Base-by-base conservation (phyloP, 2,797 vertebrate genomes). In the Champsocephalus gunnari region DNA sequence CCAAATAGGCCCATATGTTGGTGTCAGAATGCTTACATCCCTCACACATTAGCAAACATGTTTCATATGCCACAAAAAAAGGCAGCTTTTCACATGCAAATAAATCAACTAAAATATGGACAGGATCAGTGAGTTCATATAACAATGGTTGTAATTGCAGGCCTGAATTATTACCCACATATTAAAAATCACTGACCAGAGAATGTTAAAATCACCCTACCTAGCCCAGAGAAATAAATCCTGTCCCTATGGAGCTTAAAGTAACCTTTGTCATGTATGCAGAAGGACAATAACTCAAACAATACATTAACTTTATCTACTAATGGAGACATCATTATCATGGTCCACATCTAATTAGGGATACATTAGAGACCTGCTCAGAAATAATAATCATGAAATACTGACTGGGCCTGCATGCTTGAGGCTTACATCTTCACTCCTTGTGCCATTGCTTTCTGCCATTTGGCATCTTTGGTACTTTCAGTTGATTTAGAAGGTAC, bases 351-450 rank as follows among this genome's bases (percentile, higher is more conserved):
- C 56, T 77, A 73, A 72, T 80, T 50, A 71, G 38, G 12, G 66
- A 51, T 65, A 58, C 61, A 70, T 71, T 34, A 54, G 54, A 28
- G 43, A 65, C 59, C 71, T 51, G 66, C 47, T 62, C 63, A 71
- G 68, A 69, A 84, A 78, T 86, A 83, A 87, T 47, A 63, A 77
- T 59, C 59, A 71, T 73, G 28, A 66, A 72, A 79, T 63, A 55
- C 53, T 83, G 65, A 81, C 61, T 19, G 28, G 66, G 41, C 12
- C 51, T 9, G 3, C 12, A 71, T 69, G 51, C 53, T n/a, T 28
- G 28, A 55, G 12, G 17, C 50, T 0, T 9, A 73, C 76, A 48
- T 14, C 49, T 71, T 74, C 48, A 48, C 66, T 66, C 67, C 50
- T 12, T 77, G 56, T 65, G 48, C 74, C 61, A 48, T 38, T 2